A percentile compares a stretch with the other conserved stretches of the same genome.
Evolutionary conservation across 2,113 vertebrate genomes (phyloP).

Genomic region (Pheucticus melanocephalus): DNA sequence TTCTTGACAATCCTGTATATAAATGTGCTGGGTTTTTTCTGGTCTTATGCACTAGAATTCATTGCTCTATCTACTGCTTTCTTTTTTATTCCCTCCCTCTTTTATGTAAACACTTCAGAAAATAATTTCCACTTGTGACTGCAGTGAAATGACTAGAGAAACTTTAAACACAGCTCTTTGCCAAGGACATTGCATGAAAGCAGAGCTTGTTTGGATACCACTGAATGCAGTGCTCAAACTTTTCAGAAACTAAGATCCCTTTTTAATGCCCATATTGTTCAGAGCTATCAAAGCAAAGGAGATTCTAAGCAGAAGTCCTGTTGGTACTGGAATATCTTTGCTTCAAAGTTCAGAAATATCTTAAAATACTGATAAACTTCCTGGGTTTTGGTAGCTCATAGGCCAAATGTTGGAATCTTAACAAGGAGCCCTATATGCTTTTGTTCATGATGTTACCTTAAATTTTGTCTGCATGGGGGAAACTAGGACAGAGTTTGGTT

Average conservation of each 20-base stretch:
- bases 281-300: background rate
- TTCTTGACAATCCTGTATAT: background rate
- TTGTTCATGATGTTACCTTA: background rate
- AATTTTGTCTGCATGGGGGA: background rate
- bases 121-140: slow-evolving; percentile 25
- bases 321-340: background rate
- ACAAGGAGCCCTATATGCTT: background rate
- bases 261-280: slow-evolving; percentile 10
- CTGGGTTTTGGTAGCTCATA: background rate
- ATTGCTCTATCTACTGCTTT: background rate
- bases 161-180: slow-evolving; percentile 21
- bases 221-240: background rate
- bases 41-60: background rate
- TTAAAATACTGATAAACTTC: background rate
- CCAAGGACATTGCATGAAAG: slow-evolving; percentile 50
- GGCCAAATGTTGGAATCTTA: background rate
- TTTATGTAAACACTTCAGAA: slow-evolving; percentile 20
- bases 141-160: background rate
- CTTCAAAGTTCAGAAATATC: background rate
- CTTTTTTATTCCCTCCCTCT: background rate
- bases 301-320: background rate
- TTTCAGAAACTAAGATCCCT: background rate
- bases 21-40: background rate
- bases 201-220: slow-evolving; percentile 24
- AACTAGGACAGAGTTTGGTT: background rate